phyloP scores from a whole-genome alignment of 2,797 vertebrate species.

The Eremophila alpestris region DNA sequence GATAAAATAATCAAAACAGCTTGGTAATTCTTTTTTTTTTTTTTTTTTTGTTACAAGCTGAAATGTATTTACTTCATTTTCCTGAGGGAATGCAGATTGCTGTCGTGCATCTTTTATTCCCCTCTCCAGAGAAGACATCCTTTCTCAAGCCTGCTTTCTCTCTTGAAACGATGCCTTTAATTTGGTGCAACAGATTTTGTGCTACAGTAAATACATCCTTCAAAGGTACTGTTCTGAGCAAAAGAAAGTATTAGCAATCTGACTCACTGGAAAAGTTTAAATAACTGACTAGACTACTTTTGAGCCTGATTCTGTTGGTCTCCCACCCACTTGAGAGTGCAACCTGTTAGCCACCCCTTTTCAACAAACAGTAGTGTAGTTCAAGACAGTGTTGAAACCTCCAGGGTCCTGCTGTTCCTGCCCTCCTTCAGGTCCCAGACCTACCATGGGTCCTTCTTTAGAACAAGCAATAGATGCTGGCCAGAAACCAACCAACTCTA shows the following conservation, averaged over 20 bases:
- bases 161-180: neutral
- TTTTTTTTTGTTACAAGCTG: neutral
- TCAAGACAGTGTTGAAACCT: rapidly evolving
- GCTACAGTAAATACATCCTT: conserved; percentile 27
- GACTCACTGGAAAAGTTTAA: conserved; percentile 49
- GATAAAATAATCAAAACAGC: neutral
- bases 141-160: neutral
- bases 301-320: neutral
- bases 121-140: neutral
- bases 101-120: neutral
- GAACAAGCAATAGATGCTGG: neutral
- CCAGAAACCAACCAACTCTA: neutral
- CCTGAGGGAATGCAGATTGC: neutral
- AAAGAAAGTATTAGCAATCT: conserved; percentile 56
- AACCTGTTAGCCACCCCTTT: neutral
- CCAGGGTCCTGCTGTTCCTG: neutral
- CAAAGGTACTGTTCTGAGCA: conserved; percentile 39
- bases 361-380: rapidly evolving
- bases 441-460: neutral
- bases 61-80: conserved; percentile 25
- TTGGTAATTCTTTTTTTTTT: neutral
- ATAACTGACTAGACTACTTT: conserved; percentile 28
- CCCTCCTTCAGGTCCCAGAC: neutral
- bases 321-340: neutral
- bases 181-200: neutral